Percentiles rank a stretch among this genome's conserved stretches.
Conservation (phyloP, 2,797 vertebrate species). For the Neoniphon sammara region DNA sequence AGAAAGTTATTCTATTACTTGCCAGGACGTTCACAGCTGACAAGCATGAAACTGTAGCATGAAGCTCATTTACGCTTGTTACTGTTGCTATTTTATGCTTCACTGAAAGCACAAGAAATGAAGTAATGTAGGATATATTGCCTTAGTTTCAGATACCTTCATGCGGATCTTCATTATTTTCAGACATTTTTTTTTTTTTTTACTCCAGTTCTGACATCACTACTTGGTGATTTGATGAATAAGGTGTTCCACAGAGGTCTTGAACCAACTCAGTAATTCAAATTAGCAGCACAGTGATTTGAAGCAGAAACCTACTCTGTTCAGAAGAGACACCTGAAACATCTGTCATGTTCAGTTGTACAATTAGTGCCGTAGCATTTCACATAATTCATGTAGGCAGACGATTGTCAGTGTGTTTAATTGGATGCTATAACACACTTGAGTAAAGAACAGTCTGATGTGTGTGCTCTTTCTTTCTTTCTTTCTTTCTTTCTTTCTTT, state of each 20-base stretch:
- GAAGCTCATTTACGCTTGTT: too few species aligned
- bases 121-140: too few species aligned
- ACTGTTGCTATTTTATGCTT: too few species aligned
- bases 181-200: too few species aligned
- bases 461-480: not conserved
- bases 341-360: conserved; percentile 39
- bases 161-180: too few species aligned
- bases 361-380: conserved; percentile 32
- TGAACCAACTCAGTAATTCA: conserved; percentile 10
- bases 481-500: not conserved
- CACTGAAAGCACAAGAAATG: too few species aligned
- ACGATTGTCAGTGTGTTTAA: conserved; percentile 7
- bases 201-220: too few species aligned
- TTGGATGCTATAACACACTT: conserved; percentile 16
- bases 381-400: conserved; percentile 13
- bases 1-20: too few species aligned
- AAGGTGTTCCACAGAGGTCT: conserved; percentile 8
- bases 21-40: too few species aligned
- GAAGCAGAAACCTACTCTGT: not conserved
- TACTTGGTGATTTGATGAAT: conserved; percentile 18
- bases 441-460: not conserved
- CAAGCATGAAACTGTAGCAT: too few species aligned
- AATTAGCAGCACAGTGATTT: conserved; percentile 11
- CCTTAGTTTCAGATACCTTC: too few species aligned
- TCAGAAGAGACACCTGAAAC: conserved; percentile 23